phyloP scores from a whole-genome alignment of 2,888 invertebrate genomes.

The Brachycybe producta region DNA sequence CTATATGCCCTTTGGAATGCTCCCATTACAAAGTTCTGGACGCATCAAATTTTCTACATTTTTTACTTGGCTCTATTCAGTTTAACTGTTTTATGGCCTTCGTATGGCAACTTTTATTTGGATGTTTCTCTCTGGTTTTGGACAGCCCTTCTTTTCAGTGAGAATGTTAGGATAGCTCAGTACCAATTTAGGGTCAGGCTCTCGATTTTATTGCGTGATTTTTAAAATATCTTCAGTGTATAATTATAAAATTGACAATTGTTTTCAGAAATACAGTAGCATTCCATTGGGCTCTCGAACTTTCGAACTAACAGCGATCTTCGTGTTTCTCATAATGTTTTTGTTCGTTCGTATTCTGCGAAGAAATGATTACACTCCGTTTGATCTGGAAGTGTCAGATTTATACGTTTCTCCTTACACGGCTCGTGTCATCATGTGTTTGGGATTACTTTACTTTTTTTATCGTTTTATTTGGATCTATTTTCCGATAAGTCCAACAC shows the following conservation, averaged over 20 bases:
- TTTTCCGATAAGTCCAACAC: slow-evolving; percentile 35
- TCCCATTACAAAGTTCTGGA: slow-evolving; percentile 36
- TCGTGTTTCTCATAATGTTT: slow-evolving; percentile 28
- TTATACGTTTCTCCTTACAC: slow-evolving; percentile 25
- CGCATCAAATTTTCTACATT: slow-evolving; percentile 28
- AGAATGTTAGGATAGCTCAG: slow-evolving; percentile 23
- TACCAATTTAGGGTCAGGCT: slow-evolving; percentile 22
- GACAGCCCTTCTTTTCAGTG: slow-evolving; percentile 22
- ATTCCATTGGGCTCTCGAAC: slow-evolving; percentile 24
- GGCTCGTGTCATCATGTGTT: slow-evolving; percentile 31
- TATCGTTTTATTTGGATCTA: slow-evolving; percentile 37
- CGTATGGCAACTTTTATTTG: slow-evolving; percentile 31
- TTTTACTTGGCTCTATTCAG: slow-evolving; percentile 26
- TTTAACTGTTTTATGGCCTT: slow-evolving; percentile 31
- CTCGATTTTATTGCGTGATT: too few species aligned
- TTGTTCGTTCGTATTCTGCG: slow-evolving; percentile 28
- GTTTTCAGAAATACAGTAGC: slow-evolving; percentile 26
- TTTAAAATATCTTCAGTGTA: too few species aligned
- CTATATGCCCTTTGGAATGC: slow-evolving; percentile 33
- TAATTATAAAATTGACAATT: too few species aligned
- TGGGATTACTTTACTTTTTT: slow-evolving; percentile 38
- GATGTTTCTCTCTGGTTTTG: slow-evolving; percentile 29
- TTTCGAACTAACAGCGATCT: slow-evolving; percentile 26
- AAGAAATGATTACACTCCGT: slow-evolving; percentile 10
- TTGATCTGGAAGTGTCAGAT: slow-evolving; percentile 9